phyloP scores from a whole-genome alignment of 2,797 vertebrate genomes.

The Vespertilio murinus region DNA sequence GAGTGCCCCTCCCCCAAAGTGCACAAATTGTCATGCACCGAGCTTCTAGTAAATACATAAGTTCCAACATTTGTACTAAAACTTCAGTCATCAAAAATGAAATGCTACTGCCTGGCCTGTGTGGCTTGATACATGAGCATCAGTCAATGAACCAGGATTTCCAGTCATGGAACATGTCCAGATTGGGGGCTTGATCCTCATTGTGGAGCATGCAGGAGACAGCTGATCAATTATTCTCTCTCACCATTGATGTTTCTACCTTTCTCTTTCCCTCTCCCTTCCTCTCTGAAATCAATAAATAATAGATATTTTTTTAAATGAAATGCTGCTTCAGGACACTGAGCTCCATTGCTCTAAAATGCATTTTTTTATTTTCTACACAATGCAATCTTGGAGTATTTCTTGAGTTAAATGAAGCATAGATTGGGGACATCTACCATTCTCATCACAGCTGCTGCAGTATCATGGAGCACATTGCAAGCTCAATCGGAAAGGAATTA shows the following conservation, averaged over 20 bases:
- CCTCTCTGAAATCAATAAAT: no score
- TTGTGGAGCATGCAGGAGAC: no score
- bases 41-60: background rate
- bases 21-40: no score
- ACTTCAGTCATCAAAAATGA: constrained; percentile 49
- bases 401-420: constrained; percentile 77
- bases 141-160: no score
- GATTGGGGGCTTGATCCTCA: no score
- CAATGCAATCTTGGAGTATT: constrained; percentile 69
- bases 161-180: no score
- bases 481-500: constrained; percentile 76
- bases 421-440: constrained; percentile 70
- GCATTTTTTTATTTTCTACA: constrained; percentile 61
- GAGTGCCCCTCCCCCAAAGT: no score
- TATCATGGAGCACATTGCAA: constrained; percentile 68
- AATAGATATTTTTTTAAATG: background rate
- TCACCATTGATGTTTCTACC: no score
- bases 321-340: constrained; percentile 62
- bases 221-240: no score
- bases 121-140: no score
- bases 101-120: background rate
- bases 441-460: constrained; percentile 78
- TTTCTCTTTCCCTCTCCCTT: no score
- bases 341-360: constrained; percentile 53
- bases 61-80: constrained; percentile 39